phyloP scores from a whole-genome alignment of 2,113 vertebrate species.

The Glaucidium brasilianum region DNA sequence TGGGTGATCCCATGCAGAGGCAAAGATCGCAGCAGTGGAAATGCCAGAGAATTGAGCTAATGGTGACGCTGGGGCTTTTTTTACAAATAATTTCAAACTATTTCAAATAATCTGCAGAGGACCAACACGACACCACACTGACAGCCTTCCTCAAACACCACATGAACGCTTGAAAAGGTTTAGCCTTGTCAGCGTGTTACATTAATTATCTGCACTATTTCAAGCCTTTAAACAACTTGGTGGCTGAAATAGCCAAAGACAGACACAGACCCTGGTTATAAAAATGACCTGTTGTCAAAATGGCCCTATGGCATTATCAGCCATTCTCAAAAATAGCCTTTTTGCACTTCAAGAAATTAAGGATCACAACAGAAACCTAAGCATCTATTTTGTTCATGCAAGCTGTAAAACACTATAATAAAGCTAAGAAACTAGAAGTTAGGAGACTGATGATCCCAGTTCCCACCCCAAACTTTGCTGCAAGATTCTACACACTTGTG shows the following conservation, averaged over 20 bases:
- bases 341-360: background rate
- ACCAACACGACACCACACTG: accelerated
- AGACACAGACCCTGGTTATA: background rate
- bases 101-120: background rate
- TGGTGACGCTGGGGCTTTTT: accelerated
- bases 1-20: background rate
- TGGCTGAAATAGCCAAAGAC: background rate
- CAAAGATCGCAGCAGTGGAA: accelerated
- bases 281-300: background rate
- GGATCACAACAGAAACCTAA: background rate
- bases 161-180: background rate
- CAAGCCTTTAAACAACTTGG: background rate
- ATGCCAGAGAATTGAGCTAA: background rate
- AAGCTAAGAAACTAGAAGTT: background rate
- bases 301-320: background rate
- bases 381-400: background rate
- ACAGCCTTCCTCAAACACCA: accelerated
- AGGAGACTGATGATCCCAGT: background rate
- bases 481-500: background rate
- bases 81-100: too few relatives aligned
- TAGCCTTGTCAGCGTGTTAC: background rate
- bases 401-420: background rate
- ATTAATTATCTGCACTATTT: background rate
- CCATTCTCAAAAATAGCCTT: background rate
- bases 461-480: background rate